Conservation (phyloP, 2,888 invertebrate species). For the Lissonota sp. region DNA sequence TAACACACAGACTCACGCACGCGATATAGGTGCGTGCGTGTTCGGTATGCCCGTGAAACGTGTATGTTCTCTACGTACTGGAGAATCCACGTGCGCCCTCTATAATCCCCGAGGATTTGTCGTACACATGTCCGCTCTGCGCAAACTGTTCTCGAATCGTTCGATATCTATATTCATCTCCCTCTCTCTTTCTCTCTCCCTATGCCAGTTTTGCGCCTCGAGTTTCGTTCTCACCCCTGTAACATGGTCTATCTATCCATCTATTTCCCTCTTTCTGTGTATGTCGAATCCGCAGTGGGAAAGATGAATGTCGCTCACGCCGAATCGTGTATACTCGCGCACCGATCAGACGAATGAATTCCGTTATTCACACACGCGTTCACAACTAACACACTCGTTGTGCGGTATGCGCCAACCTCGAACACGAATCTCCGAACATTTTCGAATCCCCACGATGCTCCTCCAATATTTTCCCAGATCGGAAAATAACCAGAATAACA, state of each 20-base stretch:
- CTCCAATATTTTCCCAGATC: constrained; percentile 50
- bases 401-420: constrained; percentile 28
- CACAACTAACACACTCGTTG: constrained; percentile 9
- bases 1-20: constrained; percentile 55
- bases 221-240: constrained; percentile 38
- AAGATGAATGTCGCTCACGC: constrained; percentile 77
- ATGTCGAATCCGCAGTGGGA: constrained; percentile 73
- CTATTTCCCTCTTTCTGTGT: constrained; percentile 46
- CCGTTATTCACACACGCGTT: constrained; percentile 39
- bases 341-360: constrained; percentile 64
- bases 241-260: constrained; percentile 30
- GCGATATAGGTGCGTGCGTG: no score
- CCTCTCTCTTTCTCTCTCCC: constrained; percentile 19
- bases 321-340: constrained; percentile 42
- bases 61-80: constrained; percentile 4
- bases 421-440: constrained; percentile 32
- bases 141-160: constrained; percentile 80
- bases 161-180: constrained; percentile 73
- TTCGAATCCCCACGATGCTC: constrained; percentile 59
- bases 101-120: constrained; percentile 83
- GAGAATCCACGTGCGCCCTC: constrained; percentile 65
- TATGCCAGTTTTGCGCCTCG: constrained; percentile 4
- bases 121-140: constrained; percentile 81
- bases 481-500: constrained; percentile 2
- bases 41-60: no score